Base-by-base conservation (phyloP, 1,140 invertebrate species). In the Pachypeltis micranthus region DNA sequence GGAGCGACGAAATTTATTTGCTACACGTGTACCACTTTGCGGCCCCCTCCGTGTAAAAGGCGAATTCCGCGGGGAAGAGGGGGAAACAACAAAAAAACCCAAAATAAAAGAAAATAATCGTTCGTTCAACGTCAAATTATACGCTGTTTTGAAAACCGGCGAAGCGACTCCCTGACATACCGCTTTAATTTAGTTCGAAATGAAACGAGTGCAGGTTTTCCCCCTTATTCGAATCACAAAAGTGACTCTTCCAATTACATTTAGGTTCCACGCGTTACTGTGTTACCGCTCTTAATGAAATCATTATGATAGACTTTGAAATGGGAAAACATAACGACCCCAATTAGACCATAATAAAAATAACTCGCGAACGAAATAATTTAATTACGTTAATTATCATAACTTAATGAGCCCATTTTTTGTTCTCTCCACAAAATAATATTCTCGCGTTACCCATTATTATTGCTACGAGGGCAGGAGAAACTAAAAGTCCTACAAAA, bases 221-320 rank as follows among this genome's bases (percentile, higher is more conserved):
- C 7, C 19, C 19, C 23, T 21, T 51, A 51, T 51, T 51, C 12
- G 47, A 51, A 51, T 51, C 47, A 51, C 47, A 51, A 51, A 51
- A 21, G 47, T 51, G 47, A 51, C 47, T 51, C 23, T 51, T 51
- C 47, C 23, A 51, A 51, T 51, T 51, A 51, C 47, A 10, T 51
- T 51, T 21, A 21, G 23, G 23, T 21, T 51, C 47, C n/a, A n/a
- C n/a, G n/a, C n/a, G n/a, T n/a, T n/a, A n/a, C n/a, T n/a, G n/a
- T n/a, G n/a, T n/a, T n/a, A n/a, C n/a, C n/a, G n/a, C n/a, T n/a
- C n/a, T n/a, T 51, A 51, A 51, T 51, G 47, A 51, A 51, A 51
- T 51, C 47, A 51, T 51, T 51, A 51, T 51, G 47, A 21, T 21
- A 10, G 47, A 3, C n/a, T n/a, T n/a, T n/a, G n/a, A n/a, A n/a